Evolutionary conservation across 2,888 invertebrate species (phyloP).

Genomic region (Drosophila rubida): DNA sequence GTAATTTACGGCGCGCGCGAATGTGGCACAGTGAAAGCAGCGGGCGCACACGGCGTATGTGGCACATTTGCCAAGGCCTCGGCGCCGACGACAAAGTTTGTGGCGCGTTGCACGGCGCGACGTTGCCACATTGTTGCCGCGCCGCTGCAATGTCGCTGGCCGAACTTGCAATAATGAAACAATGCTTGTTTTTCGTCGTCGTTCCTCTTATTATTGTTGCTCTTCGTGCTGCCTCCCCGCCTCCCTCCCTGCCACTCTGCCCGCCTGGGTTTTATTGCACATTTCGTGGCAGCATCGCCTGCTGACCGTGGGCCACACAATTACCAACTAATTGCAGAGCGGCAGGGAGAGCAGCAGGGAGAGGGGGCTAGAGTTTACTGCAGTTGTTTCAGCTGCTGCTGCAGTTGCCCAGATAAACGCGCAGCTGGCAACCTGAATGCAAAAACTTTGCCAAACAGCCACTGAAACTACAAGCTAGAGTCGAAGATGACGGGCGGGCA

Average conservation of each 20-base stretch:
- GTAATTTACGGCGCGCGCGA: conserved; percentile 44
- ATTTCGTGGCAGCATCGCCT: conserved; percentile 21
- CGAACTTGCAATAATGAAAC: conserved; percentile 48
- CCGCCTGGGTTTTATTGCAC: conserved; percentile 45
- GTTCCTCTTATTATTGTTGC: background rate
- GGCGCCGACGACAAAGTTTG: conserved; percentile 51
- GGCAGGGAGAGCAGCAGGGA: conserved; percentile 6
- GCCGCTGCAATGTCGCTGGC: background rate
- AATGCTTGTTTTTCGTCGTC: conserved; percentile 41
- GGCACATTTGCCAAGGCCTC: conserved; percentile 30
- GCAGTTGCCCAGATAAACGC: conserved; percentile 41
- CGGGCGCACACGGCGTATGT: conserved; percentile 37
- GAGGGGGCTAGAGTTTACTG: conserved; percentile 15
- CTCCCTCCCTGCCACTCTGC: background rate
- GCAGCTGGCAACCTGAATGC: conserved; percentile 15
- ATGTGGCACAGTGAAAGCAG: conserved; percentile 19
- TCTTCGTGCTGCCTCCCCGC: background rate
- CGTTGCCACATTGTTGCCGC: conserved; percentile 57
- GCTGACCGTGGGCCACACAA: conserved; percentile 47
- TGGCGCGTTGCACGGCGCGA: conserved; percentile 38
- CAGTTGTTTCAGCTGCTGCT: conserved; percentile 35
- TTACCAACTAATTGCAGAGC: conserved; percentile 59
- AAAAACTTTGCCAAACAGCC: conserved; percentile 12
- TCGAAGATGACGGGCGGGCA: background rate
- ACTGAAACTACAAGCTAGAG: background rate